Evolutionary conservation across 2,797 vertebrate species (phyloP), one percentile per base, ranked within the genome.

Genomic region (Momotus momota): DNA sequence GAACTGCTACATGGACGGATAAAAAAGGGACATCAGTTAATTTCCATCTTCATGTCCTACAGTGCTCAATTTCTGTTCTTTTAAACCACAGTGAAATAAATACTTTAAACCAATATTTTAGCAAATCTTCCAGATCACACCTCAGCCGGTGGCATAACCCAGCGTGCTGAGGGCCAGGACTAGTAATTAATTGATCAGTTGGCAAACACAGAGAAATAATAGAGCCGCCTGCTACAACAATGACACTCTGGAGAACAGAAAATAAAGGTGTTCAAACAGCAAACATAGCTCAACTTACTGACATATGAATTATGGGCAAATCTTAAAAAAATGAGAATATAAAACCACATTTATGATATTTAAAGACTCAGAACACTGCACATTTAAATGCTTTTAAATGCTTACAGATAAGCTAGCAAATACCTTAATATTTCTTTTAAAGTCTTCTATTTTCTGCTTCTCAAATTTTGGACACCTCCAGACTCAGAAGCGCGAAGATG

Each of bases 401-500:
- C 57, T 95, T 80, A 46, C 60, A 55, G 61, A 58, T 81, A 88
- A 94, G 35, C 52, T 91, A 64, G 86, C 82, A 96, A 93, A 94
- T 77, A 81, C 43, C 72, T 91, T 73, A 41, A 3, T 73, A 77
- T 78, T 93, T 94, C 91, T 92, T 94, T 86, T 51, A 29, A 92
- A 81, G 57, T 79, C 89, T 96, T 90, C 96, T 96, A 91, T 94
- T 96, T 97, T 97, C 90, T 95, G 69, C 92, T 87, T 81, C 83
- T 94, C 75, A 88, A 77, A 80, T 79, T 91, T 94, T 92, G 95
- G 96, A 95, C 95, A 92, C 94, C 95, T 95, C 96, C 96, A 97
- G 94, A 95, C 81, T 95, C 90, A 79, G 57, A 69, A 96, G 74
- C 93, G 83, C 78, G 79, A 88, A 91, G 88, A 96, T 69, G 86